Evolutionary conservation across 2,113 vertebrate species (phyloP), one percentile per base, ranked within the genome.

Genomic region (Machaerirhynchus nigripectus): DNA sequence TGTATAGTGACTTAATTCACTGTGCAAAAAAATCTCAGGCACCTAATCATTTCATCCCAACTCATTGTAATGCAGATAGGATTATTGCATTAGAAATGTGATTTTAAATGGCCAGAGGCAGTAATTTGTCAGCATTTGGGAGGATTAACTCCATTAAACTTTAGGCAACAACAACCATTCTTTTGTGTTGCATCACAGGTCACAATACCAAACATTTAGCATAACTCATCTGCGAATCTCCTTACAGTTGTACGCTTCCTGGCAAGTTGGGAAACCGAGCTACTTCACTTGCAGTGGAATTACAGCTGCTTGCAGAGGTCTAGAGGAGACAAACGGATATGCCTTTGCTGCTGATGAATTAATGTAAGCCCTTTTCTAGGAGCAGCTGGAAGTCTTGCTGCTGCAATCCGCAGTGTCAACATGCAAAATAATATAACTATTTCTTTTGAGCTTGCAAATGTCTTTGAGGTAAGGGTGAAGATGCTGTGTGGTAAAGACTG

Each of bases 1-100:
- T 97, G 92, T 93, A 95, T 77, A 87, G 96, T 92, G 95, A 94
- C 94, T 97, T 97, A 96, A 97, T 98, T 97, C 95, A 87, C 92
- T 97, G 95, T 93, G 95, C 87, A 96, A 95, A 97, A 97, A 97
- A 97, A 83, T 96, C 95, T 96, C 78, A 55, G 90, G 87, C 89
- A 95, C 93, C 96, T 97, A 93, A 96, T 98, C 81, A 96, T 97
- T 95, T 96, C 96, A 95, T 94, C 92, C 90, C 57, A 75, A 92
- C 61, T 95, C 97, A 86, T 55, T 94, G 93, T 96, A 96, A 94
- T 97, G 89, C 95, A 96, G 97, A 97, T 93, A 92, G 97, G 96
- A 97, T 97, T 97, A 97, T 95, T 97, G 93, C 87, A 95, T 98
- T 97, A 97, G 97, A 97, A 97, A 96, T 97, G 97, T 97, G 97